A percentile compares a stretch with the other conserved stretches of the same genome.
Conservation (phyloP, 2,113 vertebrate species). For the Crotalus helleri region DNA sequence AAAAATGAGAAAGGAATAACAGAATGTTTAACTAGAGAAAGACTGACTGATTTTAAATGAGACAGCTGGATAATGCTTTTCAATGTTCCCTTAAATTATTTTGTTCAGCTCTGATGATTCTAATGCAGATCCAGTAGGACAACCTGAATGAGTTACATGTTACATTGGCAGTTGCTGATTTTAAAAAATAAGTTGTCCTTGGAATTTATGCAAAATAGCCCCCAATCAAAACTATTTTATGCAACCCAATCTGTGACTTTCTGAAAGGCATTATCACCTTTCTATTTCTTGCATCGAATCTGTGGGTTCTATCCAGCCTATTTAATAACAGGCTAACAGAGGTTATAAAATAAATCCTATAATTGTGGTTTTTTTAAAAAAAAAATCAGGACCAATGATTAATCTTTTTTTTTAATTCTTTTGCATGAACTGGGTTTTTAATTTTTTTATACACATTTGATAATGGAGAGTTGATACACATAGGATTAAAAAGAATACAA, state of each 20-base stretch:
- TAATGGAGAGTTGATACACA: background rate
- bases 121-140: constrained; percentile 2
- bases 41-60: constrained; percentile 45
- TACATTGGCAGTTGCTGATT: background rate
- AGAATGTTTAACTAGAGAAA: constrained; percentile 47
- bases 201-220: background rate
- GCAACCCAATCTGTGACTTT: background rate
- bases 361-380: background rate
- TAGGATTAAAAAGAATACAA: background rate
- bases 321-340: background rate
- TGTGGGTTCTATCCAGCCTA: background rate
- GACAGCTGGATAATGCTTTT: constrained; percentile 38
- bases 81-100: constrained; percentile 41
- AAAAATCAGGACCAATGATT: background rate
- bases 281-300: background rate
- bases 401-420: too few species aligned
- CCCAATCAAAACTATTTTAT: background rate
- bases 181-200: background rate
- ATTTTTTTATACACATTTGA: background rate
- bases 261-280: background rate
- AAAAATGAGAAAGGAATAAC: constrained; percentile 10
- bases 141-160: background rate
- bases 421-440: background rate
- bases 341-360: background rate
- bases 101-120: constrained; percentile 14